Evolutionary conservation across 2,113 vertebrate genomes (phyloP).

Genomic region (Lynx canadensis): DNA sequence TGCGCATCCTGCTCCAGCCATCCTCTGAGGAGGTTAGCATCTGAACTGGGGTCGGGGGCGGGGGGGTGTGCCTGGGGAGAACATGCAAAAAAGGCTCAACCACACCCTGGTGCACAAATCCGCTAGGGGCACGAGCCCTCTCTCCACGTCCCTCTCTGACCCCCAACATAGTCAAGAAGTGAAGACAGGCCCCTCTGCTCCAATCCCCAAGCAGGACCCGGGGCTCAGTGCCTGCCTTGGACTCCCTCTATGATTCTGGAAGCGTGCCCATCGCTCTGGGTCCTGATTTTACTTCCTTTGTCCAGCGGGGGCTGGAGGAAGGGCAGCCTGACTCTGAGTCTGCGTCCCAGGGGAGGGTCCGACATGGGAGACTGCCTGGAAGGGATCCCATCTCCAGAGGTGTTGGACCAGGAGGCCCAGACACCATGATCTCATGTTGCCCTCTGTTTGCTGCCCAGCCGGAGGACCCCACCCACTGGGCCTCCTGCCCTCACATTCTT

Average conservation of each 20-base stretch:
- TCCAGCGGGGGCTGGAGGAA: background rate
- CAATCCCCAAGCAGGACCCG: background rate
- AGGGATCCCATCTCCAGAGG: background rate
- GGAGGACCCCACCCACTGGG: background rate
- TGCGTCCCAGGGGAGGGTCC: background rate
- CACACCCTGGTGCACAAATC: background rate
- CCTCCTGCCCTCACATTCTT: conserved; percentile 63
- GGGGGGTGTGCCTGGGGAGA: background rate
- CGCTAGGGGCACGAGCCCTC: background rate
- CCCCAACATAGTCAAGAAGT: background rate
- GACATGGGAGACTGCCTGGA: background rate
- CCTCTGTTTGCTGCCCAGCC: background rate
- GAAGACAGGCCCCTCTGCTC: background rate
- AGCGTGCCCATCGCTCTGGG: background rate
- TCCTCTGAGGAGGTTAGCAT: background rate
- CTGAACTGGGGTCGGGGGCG: background rate
- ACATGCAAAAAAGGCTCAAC: background rate
- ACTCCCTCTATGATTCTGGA: background rate
- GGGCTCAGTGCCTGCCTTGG: background rate
- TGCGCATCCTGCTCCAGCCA: background rate
- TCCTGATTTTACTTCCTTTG: background rate
- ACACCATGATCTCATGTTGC: conserved; percentile 57
- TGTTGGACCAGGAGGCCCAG: conserved; percentile 20
- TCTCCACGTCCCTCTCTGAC: background rate
- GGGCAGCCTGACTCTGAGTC: background rate